These are phyloP conservation scores for Mesorhabditis belari DNA, from an alignment of 2,888 invertebrate species.

Conservation along the genomic window DNA sequence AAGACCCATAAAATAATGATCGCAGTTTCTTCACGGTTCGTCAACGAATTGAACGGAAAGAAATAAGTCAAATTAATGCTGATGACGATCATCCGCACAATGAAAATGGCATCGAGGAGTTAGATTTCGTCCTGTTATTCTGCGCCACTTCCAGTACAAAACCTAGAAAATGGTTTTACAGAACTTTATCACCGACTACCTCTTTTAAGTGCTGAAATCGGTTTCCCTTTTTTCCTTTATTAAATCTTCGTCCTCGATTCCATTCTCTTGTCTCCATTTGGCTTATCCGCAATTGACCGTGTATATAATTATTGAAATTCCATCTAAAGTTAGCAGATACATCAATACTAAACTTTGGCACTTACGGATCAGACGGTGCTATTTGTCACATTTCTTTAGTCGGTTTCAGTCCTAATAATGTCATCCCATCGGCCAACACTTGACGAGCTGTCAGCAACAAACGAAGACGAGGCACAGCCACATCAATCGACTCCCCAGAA, in stretches of 20 bases:
- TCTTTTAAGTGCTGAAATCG: background rate
- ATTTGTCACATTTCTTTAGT: slow-evolving; percentile 27
- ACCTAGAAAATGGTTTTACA: background rate
- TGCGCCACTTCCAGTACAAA: background rate
- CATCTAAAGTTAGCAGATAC: too few relatives aligned
- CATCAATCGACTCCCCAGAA: slow-evolving; percentile 7
- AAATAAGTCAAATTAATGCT: too few relatives aligned
- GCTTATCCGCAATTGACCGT: background rate
- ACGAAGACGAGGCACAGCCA: slow-evolving; percentile 40
- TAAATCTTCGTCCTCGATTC: background rate
- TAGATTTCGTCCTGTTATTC: background rate
- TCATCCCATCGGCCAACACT: slow-evolving; percentile 43
- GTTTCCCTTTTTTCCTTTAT: background rate
- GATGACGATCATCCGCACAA: too few relatives aligned
- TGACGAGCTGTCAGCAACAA: slow-evolving; percentile 36
- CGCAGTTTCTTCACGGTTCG: too few relatives aligned
- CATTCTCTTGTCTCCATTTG: background rate
- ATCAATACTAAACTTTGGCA: too few relatives aligned
- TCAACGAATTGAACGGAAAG: too few relatives aligned
- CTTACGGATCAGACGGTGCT: background rate
- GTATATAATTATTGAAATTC: background rate
- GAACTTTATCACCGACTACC: background rate
- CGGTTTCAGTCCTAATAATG: slow-evolving; percentile 37
- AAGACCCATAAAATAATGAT: too few relatives aligned
- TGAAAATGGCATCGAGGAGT: background rate